phyloP scores from a whole-genome alignment of 2,888 invertebrate genomes.

The Nephrocerus scutellatus region DNA sequence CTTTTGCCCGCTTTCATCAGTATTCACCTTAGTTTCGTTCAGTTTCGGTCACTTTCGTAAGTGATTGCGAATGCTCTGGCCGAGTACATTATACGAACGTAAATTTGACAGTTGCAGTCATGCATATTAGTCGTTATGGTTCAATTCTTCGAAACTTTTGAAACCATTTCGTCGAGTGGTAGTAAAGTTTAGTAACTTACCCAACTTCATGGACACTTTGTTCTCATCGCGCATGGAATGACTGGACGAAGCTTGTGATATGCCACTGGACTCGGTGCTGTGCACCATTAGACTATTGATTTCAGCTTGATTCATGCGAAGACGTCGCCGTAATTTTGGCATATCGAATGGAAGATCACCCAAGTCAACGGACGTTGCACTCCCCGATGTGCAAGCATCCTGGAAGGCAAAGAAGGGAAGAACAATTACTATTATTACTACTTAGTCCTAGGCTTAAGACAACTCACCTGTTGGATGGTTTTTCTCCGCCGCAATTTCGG shows the following conservation, averaged over 20 bases:
- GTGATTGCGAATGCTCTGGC: too few species aligned
- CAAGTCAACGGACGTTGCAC: slow-evolving; percentile 68
- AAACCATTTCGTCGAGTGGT: too few species aligned
- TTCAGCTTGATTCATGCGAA: slow-evolving; percentile 53
- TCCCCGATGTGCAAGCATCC: slow-evolving; percentile 60
- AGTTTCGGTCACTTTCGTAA: too few species aligned
- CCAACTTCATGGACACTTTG: slow-evolving; percentile 50
- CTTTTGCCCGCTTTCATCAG: too few species aligned
- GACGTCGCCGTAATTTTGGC: slow-evolving; percentile 75
- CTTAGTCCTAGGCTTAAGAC: not conserved
- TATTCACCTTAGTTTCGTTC: too few species aligned
- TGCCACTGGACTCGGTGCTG: slow-evolving; percentile 63
- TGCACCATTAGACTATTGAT: slow-evolving; percentile 41
- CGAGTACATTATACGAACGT: too few species aligned
- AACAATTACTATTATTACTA: not conserved
- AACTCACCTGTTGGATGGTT: slow-evolving; percentile 54
- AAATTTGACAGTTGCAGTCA: too few species aligned
- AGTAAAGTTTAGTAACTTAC: too few species aligned
- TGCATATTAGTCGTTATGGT: too few species aligned
- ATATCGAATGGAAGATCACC: slow-evolving; percentile 83
- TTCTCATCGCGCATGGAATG: slow-evolving; percentile 72
- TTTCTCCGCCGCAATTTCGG: slow-evolving; percentile 71
- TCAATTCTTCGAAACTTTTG: too few species aligned
- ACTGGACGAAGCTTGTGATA: slow-evolving; percentile 75
- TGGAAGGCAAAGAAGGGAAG: slow-evolving; percentile 16